Conservation (phyloP, 2,888 invertebrate species). For the Nematopogon swammerdamellus region DNA sequence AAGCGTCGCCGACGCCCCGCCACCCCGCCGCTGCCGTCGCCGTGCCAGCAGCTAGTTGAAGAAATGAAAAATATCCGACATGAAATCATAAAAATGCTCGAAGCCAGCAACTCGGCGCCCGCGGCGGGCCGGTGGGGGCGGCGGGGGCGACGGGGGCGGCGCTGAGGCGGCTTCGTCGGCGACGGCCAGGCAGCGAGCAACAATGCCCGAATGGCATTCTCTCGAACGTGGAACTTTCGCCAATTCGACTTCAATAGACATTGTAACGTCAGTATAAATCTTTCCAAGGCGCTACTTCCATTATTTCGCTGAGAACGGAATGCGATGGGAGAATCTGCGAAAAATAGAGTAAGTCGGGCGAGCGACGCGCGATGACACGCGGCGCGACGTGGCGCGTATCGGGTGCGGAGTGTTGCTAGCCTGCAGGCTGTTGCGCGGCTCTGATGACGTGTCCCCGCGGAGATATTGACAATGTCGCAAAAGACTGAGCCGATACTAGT, state of each 20-base stretch:
- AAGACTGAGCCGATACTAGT: too few species aligned
- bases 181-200: neutral
- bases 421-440: too few species aligned
- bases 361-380: too few species aligned
- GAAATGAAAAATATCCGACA: neutral
- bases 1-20: too few species aligned
- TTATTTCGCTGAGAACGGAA: neutral
- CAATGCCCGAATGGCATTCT: neutral
- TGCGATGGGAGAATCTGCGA: neutral
- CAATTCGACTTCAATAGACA: neutral
- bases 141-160: neutral
- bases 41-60: neutral
- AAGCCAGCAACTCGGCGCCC: neutral
- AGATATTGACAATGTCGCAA: too few species aligned
- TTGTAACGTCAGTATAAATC: neutral
- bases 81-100: neutral
- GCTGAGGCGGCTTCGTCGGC: too few species aligned
- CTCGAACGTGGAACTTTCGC: neutral
- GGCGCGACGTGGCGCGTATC: neutral
- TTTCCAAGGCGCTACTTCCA: neutral
- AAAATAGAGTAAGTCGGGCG: neutral
- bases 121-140: neutral
- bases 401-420: too few species aligned
- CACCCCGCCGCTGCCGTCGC: too few species aligned
- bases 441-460: too few species aligned